These are phyloP conservation scores for Cavia aperea DNA, from an alignment of 2,113 vertebrate species.

Conservation along the genomic window DNA sequence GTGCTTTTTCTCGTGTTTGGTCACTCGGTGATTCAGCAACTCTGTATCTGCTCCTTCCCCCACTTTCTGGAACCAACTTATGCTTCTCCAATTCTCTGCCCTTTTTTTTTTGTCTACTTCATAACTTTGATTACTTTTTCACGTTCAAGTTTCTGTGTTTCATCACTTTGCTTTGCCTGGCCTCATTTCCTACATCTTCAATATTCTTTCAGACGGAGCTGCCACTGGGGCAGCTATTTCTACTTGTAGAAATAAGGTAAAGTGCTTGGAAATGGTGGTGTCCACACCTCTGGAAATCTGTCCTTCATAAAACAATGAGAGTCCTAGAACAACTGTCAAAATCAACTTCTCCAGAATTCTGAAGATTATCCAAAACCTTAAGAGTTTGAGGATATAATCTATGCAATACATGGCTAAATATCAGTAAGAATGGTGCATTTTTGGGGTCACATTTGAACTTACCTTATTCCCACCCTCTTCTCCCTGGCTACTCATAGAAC, in stretches of 20 bases:
- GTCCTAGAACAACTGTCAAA: neutral
- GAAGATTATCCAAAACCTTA: neutral
- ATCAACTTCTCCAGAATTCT: neutral
- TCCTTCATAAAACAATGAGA: neutral
- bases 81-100: neutral
- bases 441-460: neutral
- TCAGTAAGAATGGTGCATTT: neutral
- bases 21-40: neutral
- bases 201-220: neutral
- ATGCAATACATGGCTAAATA: neutral
- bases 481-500: neutral
- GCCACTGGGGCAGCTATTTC: too few relatives aligned
- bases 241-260: neutral
- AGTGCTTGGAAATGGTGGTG: neutral
- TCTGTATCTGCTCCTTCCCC: neutral
- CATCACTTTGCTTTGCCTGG: neutral
- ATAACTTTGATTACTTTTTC: neutral
- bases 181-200: neutral
- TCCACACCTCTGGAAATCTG: neutral
- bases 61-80: neutral
- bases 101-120: neutral
- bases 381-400: neutral
- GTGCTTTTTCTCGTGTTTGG: neutral
- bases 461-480: neutral
- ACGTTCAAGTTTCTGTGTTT: neutral